Evolutionary conservation across 1,140 invertebrate genomes (phyloP), one percentile per base, ranked within the genome.

Genomic region (Muscidifurax raptorellus): DNA sequence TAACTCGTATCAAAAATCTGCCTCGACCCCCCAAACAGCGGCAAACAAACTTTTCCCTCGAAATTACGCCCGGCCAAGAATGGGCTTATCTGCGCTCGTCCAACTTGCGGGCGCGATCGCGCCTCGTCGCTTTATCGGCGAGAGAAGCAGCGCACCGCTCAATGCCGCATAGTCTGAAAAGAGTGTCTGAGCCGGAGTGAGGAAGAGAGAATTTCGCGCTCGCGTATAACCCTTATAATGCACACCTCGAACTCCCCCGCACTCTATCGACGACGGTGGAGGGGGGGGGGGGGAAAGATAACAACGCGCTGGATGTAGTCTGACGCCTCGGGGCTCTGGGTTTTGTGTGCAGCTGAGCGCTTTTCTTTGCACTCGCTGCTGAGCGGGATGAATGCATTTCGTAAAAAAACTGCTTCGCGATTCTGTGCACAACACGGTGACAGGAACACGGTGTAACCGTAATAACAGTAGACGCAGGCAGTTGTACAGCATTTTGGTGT

Each of bases 51-150:
- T 79, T 66, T 77, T 77, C 75, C 30, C 75, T 59, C 52, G 22
- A 59, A 59, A 59, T 59, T 30, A 30, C 66, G 66, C 66, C 10
- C 66, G 66, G 27, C 52, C 52, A 69, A 69, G 66, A 69, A 69
- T 69, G 66, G 40, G 77, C 77, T 79, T 79, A 79, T 79, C 77
- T 30, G 32, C 25, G 30, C 27, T 18, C 77, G 59, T n/a, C 74
- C 25, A 64, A 47, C 28, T 64, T 18, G 75, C 27, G 52, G 75
- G 44, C 44, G 47, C 47, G 44, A 59, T 77, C 44, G 27, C 15
- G 18, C 52, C 77, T 32, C 77, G 18, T 18, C 76, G 30, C 52
- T 80, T 80, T 67, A 80, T 80, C 77, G 77, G 18, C n/a, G 1
- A 2, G 36, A 12, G 13, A 6, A 59, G 52, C 52, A 22, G 10